These are phyloP conservation scores for Fragum sueziense DNA, from an alignment of 2,888 invertebrate species.

Conservation along the genomic window DNA sequence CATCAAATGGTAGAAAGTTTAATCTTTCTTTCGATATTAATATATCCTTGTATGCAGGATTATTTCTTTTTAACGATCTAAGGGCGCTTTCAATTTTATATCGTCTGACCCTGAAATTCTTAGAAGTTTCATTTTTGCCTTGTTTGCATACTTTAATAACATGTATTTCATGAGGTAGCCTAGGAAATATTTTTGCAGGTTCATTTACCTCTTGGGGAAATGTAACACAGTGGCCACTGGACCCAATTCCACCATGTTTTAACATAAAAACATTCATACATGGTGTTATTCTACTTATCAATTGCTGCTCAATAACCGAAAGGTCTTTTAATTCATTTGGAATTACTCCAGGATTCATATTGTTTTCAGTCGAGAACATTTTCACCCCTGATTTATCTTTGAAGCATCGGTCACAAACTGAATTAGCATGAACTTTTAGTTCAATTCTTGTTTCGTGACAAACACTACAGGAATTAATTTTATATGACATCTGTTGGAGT, in stretches of 20 bases:
- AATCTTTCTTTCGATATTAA: slow-evolving; percentile 42
- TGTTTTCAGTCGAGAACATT: slow-evolving; percentile 55
- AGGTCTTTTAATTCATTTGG: slow-evolving; percentile 24
- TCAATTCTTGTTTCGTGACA: slow-evolving; percentile 41
- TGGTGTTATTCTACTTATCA: slow-evolving; percentile 41
- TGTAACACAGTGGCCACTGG: slow-evolving; percentile 47
- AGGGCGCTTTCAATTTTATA: slow-evolving; percentile 40
- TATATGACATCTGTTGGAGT: slow-evolving; percentile 48
- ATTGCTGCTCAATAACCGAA: slow-evolving; percentile 46
- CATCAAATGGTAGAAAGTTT: slow-evolving; percentile 41
- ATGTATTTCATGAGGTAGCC: slow-evolving; percentile 44
- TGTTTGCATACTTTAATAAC: slow-evolving; percentile 44
- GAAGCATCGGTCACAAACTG: slow-evolving; percentile 36
- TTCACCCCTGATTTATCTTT: slow-evolving; percentile 37
- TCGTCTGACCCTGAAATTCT: slow-evolving; percentile 53
- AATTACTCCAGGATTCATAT: slow-evolving; percentile 40
- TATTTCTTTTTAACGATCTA: slow-evolving; percentile 50
- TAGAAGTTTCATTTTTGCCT: slow-evolving; percentile 53
- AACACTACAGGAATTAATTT: slow-evolving; percentile 25
- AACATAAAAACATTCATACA: slow-evolving; percentile 48
- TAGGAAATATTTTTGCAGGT: slow-evolving; percentile 39
- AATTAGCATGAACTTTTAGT: too few species aligned
- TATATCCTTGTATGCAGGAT: slow-evolving; percentile 49
- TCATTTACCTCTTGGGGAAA: slow-evolving; percentile 34
- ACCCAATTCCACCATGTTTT: slow-evolving; percentile 46